A percentile compares a stretch with the other conserved stretches of the same genome.
Conservation (phyloP, 2,113 vertebrate species). For the Setophaga coronata region DNA sequence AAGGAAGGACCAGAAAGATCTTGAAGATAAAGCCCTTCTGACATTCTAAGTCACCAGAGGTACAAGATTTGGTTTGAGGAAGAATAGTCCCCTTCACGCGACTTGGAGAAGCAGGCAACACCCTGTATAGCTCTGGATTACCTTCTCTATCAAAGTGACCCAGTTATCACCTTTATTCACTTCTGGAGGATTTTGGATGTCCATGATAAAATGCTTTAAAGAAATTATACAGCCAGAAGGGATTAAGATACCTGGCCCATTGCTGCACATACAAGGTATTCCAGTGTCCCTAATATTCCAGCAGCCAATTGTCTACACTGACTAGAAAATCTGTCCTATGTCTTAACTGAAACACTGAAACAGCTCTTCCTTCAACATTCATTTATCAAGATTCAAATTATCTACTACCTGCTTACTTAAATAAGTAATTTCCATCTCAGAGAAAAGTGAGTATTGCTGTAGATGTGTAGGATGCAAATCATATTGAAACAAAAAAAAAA, state of each 20-base stretch:
- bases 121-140: not conserved
- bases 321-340: not conserved
- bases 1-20: not conserved
- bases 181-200: not conserved
- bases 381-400: not conserved
- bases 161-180: accelerated
- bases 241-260: not conserved
- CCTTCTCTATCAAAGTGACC: not conserved
- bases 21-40: not conserved
- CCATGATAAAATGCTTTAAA: not conserved
- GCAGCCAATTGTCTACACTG: not conserved
- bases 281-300: not conserved
- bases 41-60: not conserved
- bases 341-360: not conserved
- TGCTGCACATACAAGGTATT: not conserved
- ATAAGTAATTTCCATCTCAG: not conserved
- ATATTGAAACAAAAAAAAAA: not conserved
- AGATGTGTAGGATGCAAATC: not conserved
- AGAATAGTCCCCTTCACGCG: not conserved
- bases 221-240: not conserved
- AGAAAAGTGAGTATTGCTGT: not conserved
- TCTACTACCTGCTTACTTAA: not conserved
- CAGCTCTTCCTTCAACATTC: not conserved
- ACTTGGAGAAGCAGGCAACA: not conserved
- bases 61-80: not conserved